Conservation (phyloP, 1,140 invertebrate species). For the Mylabris phalerata region DNA sequence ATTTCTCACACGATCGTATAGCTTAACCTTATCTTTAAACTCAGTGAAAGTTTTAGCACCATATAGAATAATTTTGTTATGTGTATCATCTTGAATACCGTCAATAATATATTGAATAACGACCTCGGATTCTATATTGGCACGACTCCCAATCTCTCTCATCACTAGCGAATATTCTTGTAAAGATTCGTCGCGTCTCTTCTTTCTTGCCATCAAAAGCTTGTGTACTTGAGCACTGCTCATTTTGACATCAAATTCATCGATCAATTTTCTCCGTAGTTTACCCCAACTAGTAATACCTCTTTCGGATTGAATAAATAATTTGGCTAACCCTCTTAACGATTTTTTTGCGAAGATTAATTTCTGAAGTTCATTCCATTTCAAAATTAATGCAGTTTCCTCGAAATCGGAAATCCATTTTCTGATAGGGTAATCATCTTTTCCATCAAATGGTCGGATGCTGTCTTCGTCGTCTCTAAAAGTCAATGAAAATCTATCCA, state of each 20-base stretch:
- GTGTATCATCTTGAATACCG: conserved; percentile 16
- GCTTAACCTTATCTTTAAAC: too few relatives aligned
- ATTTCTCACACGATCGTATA: too few relatives aligned
- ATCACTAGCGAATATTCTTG: conserved; percentile 38
- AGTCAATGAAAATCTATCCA: not conserved
- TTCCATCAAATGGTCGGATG: conserved; percentile 24
- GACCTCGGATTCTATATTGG: conserved; percentile 25
- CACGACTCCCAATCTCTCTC: conserved; percentile 32
- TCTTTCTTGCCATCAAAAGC: conserved; percentile 22
- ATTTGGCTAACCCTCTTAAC: conserved; percentile 27
- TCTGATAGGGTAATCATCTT: conserved; percentile 22
- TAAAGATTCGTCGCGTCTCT: conserved; percentile 25
- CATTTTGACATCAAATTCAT: conserved; percentile 23
- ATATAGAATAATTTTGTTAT: not conserved
- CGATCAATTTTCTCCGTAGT: conserved; percentile 20
- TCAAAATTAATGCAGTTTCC: conserved; percentile 24
- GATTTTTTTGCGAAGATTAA: conserved; percentile 35
- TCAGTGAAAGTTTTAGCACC: too few relatives aligned
- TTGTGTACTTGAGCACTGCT: conserved; percentile 29
- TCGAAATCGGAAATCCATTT: conserved; percentile 34
- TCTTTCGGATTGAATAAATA: conserved; percentile 31
- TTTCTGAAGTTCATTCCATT: conserved; percentile 30
- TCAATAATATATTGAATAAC: conserved; percentile 26
- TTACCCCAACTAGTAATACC: conserved; percentile 26
- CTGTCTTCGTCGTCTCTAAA: conserved; percentile 24